Conservation (phyloP, 1,140 invertebrate genomes). For the Neotoxoptera formosana region DNA sequence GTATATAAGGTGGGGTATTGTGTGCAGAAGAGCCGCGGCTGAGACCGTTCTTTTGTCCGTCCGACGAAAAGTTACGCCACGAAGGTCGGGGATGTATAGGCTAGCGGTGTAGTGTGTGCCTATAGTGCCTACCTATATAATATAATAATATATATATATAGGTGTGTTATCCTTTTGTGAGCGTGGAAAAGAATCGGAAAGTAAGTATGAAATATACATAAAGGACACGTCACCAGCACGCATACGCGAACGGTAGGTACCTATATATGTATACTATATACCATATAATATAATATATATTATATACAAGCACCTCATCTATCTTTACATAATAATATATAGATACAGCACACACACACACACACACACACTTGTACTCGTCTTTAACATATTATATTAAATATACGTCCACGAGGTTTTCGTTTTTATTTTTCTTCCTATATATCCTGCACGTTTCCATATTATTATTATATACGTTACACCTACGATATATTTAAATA, state of each 20-base stretch:
- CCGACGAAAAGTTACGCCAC: not conserved
- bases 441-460: too few species aligned
- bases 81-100: not conserved
- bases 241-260: not conserved
- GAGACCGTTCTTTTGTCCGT: not conserved
- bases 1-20: not conserved
- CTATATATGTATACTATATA: not conserved
- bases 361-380: too few species aligned
- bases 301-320: not conserved
- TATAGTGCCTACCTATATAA: not conserved
- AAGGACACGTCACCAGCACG: not conserved
- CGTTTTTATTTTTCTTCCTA: too few species aligned
- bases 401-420: too few species aligned
- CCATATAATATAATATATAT: too few species aligned
- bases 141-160: not conserved
- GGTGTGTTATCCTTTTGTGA: not conserved
- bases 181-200: not conserved
- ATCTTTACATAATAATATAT: not conserved
- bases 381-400: too few species aligned
- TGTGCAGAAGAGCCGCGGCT: not conserved
- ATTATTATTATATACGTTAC: too few species aligned
- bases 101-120: too few species aligned
- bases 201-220: not conserved
- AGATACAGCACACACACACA: too few species aligned
- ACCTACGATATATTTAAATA: too few species aligned